Conservation (phyloP, 2,888 invertebrate species). For the Andrena trimmerana region DNA sequence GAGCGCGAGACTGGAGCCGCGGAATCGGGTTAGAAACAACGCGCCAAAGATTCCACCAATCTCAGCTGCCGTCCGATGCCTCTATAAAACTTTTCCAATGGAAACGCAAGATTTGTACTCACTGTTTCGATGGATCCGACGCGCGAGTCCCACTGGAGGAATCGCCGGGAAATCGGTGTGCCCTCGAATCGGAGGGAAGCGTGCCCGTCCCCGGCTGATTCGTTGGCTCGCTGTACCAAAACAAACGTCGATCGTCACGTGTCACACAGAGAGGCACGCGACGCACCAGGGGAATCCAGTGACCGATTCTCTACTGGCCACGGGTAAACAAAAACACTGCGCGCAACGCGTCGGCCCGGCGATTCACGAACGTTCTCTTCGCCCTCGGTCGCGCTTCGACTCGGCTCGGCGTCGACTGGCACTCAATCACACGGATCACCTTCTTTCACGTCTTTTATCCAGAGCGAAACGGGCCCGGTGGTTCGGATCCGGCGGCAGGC, state of each 20-base stretch:
- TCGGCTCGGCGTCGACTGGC: background rate
- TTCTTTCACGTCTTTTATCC: constrained; percentile 14
- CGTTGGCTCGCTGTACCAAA: constrained; percentile 24
- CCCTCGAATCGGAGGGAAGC: background rate
- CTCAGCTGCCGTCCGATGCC: background rate
- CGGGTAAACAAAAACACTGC: constrained; percentile 50
- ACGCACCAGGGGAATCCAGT: constrained; percentile 42
- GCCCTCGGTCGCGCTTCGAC: background rate
- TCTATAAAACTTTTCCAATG: background rate
- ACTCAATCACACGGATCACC: constrained; percentile 40
- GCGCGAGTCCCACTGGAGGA: background rate
- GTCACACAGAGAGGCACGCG: constrained; percentile 52
- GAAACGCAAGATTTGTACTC: constrained; percentile 18
- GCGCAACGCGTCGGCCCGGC: constrained; percentile 11
- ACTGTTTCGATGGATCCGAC: constrained; percentile 32
- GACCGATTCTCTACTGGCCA: constrained; percentile 21
- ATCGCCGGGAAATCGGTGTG: background rate
- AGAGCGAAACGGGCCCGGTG: background rate
- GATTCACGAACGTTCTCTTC: constrained; percentile 17
- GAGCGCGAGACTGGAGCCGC: constrained; percentile 24
- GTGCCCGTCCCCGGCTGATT: background rate
- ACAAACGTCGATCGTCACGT: constrained; percentile 61
- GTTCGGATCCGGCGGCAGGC: background rate
- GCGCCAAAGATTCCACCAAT: constrained; percentile 16
- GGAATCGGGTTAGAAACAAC: constrained; percentile 6